Evolutionary conservation across 2,797 vertebrate genomes (phyloP).

Genomic region (Remorina albescens): DNA sequence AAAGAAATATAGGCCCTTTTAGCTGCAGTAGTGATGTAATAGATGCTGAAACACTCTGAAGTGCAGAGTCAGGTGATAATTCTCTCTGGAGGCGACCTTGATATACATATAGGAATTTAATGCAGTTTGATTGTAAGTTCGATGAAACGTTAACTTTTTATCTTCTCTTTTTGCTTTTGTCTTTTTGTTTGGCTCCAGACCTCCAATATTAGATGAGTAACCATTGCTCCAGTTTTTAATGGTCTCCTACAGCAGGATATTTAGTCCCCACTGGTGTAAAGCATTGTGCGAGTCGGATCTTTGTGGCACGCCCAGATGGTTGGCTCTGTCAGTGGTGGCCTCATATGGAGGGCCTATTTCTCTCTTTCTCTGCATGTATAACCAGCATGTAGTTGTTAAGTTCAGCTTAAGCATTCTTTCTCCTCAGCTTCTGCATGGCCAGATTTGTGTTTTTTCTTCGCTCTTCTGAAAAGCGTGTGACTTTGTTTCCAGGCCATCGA

Average conservation of each 20-base stretch:
- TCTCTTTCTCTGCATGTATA: constrained; percentile 15
- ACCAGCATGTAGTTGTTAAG: constrained; percentile 17
- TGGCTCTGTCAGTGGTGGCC: constrained; percentile 3
- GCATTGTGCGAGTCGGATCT: constrained; percentile 4
- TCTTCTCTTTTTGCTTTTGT: neutral
- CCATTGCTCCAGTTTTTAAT: neutral
- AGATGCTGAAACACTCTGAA: neutral
- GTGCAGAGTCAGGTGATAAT: neutral
- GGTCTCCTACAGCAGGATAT: neutral
- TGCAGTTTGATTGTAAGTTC: neutral
- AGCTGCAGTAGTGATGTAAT: neutral
- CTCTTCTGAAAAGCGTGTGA: neutral
- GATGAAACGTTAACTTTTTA: neutral
- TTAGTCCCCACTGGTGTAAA: constrained; percentile 2
- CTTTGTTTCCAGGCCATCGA: constrained; percentile 15
- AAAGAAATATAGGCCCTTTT: neutral
- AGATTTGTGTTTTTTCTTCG: constrained; percentile 28
- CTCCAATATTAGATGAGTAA: neutral
- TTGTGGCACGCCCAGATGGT: constrained; percentile 24
- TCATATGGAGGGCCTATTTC: constrained; percentile 1
- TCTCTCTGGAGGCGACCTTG: neutral
- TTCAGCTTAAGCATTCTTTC: constrained; percentile 20
- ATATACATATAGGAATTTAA: neutral
- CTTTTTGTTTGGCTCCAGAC: neutral
- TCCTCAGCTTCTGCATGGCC: constrained; percentile 18